Base-by-base conservation (phyloP, 2,113 vertebrate species). In the Tachysurus vachellii region DNA sequence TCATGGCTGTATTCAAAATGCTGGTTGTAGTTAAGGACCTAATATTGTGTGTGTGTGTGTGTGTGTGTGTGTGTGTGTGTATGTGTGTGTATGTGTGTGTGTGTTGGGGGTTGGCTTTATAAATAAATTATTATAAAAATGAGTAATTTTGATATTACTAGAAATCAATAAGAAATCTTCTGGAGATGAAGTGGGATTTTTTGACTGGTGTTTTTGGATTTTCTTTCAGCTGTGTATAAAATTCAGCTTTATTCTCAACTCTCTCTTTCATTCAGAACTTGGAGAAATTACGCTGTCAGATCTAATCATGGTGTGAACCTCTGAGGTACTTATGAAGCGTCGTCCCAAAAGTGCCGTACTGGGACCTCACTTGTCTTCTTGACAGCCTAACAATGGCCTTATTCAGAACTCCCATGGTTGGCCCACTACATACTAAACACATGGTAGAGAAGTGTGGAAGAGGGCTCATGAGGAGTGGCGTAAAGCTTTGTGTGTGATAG, bases 331-430 rank as follows among this genome's bases (percentile, higher is more conserved):
- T 88, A 88, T 86, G 89, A 86, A 66, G 87, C 87, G 87, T 90
- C 82, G 28, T 90, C 90, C 89, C 84, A 89, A 88, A 87, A 86
- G 86, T 90, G 85, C 88, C 80, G 84, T 36, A 61, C 57, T 93
- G 92, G 90, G 50, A 93, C 85, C 90, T 93, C 93, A 93, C 95
- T 94, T 92, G 94, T 95, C 94, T 94, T 95, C 92, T 90, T 95
- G 95, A 95, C 95, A 95, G 93, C 89, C 85, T 89, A 93, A 95
- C 93, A 95, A 95, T 94, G 92, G 90, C 89, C 57, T 89, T 79
- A 81, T 83, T 82, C 85, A 85, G 86, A 76, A 83, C 85, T 87
- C 84, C 81, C 70, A 47, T 70, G 47, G 57, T 61, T 82, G 84
- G 85, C 85, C 80, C 80, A 64, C 61, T 84, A 86, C 75, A 85